A percentile compares a stretch with the other conserved stretches of the same genome.
Evolutionary conservation across 1,140 invertebrate genomes (phyloP).

Genomic region (Drosophila busckii): DNA sequence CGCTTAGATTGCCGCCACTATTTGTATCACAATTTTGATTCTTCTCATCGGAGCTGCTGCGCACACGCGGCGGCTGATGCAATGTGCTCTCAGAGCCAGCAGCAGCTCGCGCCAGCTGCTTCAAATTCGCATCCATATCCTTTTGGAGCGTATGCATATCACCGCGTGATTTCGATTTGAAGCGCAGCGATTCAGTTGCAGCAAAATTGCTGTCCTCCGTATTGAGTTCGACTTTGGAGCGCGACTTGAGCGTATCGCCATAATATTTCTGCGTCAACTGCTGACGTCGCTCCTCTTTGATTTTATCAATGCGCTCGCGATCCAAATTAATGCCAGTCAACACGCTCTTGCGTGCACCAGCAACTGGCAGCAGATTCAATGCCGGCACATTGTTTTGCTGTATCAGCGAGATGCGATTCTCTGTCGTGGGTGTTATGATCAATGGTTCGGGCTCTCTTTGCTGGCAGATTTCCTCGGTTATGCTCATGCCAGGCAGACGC

Average conservation of each 20-base stretch:
- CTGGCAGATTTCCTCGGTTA: constrained; percentile 67
- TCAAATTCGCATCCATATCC: constrained; percentile 75
- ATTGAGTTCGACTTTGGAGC: constrained; percentile 72
- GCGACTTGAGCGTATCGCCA: constrained; percentile 86
- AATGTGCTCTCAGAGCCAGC: constrained; percentile 66
- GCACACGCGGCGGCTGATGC: constrained; percentile 50
- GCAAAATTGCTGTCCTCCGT: constrained; percentile 66
- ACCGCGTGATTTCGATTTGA: constrained; percentile 77
- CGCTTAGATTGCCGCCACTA: constrained; percentile 34
- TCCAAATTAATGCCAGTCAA: constrained; percentile 81
- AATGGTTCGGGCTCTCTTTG: constrained; percentile 51
- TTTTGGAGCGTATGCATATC: constrained; percentile 70
- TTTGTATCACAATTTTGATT: constrained; percentile 78
- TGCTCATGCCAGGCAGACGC: constrained; percentile 81
- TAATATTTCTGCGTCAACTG: constrained; percentile 92
- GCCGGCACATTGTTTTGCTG: constrained; percentile 80
- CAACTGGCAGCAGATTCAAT: constrained; percentile 32
- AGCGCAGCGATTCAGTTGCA: constrained; percentile 59
- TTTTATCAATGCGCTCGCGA: constrained; percentile 90
- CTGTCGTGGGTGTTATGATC: constrained; percentile 80
- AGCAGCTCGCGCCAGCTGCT: constrained; percentile 52
- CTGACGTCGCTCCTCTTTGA: constrained; percentile 93
- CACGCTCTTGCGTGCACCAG: constrained; percentile 53
- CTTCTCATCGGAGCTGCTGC: constrained; percentile 78
- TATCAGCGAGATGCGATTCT: constrained; percentile 82